phyloP scores from a whole-genome alignment of 2,797 vertebrate genomes.

The Bovichtus diacanthus region DNA sequence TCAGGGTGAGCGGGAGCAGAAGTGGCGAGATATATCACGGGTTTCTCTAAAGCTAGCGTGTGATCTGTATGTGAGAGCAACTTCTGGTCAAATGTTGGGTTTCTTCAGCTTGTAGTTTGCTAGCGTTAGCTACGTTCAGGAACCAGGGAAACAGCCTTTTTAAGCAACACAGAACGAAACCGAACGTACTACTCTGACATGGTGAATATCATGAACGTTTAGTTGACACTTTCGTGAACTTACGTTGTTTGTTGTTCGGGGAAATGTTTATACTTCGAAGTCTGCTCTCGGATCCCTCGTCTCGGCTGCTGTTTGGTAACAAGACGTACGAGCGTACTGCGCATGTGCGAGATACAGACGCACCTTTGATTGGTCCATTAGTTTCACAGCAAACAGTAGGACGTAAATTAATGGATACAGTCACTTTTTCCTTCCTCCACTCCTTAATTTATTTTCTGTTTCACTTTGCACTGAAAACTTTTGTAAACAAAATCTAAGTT shows the following conservation, averaged over 20 bases:
- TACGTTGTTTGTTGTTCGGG: conserved; percentile 37
- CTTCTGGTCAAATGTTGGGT: conserved; percentile 12
- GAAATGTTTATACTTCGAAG: conserved; percentile 34
- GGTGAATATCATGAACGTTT: not conserved
- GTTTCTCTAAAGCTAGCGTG: conserved; percentile 11
- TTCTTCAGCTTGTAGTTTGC: conserved; percentile 5
- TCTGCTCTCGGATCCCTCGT: not conserved
- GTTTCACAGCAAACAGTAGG: not conserved
- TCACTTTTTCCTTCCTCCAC: not conserved
- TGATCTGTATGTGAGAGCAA: conserved; percentile 3
- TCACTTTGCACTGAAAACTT: not conserved
- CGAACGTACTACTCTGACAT: fast-evolving
- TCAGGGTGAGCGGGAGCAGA: not conserved
- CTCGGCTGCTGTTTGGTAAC: conserved; percentile 9
- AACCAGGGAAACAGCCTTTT: not conserved
- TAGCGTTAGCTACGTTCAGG: conserved; percentile 12
- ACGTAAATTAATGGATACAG: not conserved
- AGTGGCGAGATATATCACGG: conserved; percentile 37
- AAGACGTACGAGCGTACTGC: conserved; percentile 36
- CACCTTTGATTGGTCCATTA: conserved; percentile 51
- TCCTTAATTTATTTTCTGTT: not conserved
- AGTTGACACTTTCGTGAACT: conserved; percentile 35
- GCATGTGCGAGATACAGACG: conserved; percentile 40
- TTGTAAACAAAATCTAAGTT: not conserved
- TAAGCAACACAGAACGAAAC: not conserved